These are phyloP conservation scores for Carcina quercana DNA, from an alignment of 2,888 invertebrate genomes.

Conservation along the genomic window DNA sequence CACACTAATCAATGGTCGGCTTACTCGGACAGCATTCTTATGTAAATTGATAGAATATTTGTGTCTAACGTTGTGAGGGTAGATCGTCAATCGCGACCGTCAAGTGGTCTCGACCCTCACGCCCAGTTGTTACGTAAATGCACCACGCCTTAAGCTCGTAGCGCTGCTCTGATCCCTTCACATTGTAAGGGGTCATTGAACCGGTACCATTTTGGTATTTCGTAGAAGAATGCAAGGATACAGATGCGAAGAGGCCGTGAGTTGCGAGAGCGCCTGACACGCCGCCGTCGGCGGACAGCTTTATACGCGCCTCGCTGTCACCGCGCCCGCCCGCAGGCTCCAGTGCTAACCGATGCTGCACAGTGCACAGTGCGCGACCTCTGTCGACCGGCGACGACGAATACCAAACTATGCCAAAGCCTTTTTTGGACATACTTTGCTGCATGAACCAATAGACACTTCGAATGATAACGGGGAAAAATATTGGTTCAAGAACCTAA, in stretches of 20 bases:
- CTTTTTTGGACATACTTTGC: constrained; percentile 30
- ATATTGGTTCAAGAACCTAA: no score
- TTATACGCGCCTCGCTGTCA: constrained; percentile 11
- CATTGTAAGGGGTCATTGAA: constrained; percentile 64
- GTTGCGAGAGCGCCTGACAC: constrained; percentile 26
- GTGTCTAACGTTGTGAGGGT: constrained; percentile 15
- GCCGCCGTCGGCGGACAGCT: constrained; percentile 13
- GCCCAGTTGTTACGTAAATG: constrained; percentile 52
- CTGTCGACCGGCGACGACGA: constrained; percentile 34
- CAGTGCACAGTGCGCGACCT: constrained; percentile 27
- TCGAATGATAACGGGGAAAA: background rate
- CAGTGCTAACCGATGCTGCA: no score
- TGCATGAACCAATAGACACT: constrained; percentile 20
- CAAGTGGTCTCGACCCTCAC: constrained; percentile 45
- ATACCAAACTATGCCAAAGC: constrained; percentile 47
- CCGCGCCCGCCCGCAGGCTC: constrained; percentile 11
- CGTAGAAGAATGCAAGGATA: constrained; percentile 66
- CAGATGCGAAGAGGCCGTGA: constrained; percentile 27
- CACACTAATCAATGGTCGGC: no score
- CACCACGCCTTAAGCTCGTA: constrained; percentile 44
- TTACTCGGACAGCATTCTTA: constrained; percentile 9
- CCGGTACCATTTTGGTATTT: constrained; percentile 58
- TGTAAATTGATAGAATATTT: constrained; percentile 9
- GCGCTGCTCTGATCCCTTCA: constrained; percentile 52
- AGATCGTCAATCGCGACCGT: constrained; percentile 30